phyloP scores from a whole-genome alignment of 2,113 vertebrate genomes.

The Salminus brasiliensis region DNA sequence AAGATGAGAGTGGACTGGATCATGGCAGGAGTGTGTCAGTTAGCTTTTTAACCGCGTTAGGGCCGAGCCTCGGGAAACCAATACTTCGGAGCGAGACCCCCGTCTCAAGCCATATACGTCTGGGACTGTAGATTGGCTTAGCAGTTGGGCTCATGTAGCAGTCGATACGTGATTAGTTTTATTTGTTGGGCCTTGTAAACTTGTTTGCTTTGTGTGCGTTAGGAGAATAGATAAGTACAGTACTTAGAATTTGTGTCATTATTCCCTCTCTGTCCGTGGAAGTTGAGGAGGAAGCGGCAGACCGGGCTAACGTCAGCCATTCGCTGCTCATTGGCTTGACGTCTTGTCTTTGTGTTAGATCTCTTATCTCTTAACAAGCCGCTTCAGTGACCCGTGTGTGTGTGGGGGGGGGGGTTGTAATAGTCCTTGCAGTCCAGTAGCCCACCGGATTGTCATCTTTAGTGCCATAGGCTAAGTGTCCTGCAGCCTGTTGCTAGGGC shows the following conservation, averaged over 20 bases:
- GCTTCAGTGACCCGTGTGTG: constrained; percentile 1
- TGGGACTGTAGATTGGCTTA: constrained; percentile 29
- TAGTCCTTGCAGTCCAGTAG: constrained; percentile 12
- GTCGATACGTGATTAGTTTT: constrained; percentile 19
- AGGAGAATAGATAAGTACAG: constrained; percentile 21
- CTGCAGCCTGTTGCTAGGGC: constrained; percentile 48
- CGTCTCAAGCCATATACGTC: constrained; percentile 4
- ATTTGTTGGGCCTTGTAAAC: constrained; percentile 26
- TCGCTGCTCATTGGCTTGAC: background rate
- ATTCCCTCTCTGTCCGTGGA: constrained; percentile 16
- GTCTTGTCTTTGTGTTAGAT: background rate
- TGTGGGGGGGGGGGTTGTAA: no score
- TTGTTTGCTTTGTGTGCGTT: constrained; percentile 22
- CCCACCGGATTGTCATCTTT: background rate
- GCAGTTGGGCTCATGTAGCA: constrained; percentile 29
- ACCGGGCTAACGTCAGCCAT: background rate
- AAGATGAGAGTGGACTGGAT: constrained; percentile 62
- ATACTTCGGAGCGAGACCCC: constrained; percentile 67
- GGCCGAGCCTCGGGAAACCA: constrained; percentile 68
- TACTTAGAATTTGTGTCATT: constrained; percentile 4
- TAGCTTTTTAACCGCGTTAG: constrained; percentile 75
- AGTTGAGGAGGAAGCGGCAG: background rate
- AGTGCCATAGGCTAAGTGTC: constrained; percentile 8
- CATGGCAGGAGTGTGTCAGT: constrained; percentile 77
- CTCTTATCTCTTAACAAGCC: constrained; percentile 3